Conservation (phyloP, 1,140 invertebrate genomes). For the Drosophila equinoxialis region DNA sequence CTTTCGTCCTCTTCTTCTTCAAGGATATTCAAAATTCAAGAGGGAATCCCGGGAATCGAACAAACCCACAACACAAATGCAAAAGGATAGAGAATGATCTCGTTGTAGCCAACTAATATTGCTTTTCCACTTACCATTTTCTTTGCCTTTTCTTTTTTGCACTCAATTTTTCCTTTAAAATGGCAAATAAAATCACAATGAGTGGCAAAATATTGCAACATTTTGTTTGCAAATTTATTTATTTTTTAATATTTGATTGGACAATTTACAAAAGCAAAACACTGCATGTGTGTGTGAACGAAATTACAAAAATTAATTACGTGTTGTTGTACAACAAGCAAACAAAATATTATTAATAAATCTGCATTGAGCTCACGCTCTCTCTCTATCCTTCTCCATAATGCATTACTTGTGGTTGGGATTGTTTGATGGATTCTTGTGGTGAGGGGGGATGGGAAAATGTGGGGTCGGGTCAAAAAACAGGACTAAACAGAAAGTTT, state of each 20-base stretch:
- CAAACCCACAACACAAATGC: conserved; percentile 73
- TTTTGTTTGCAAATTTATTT: conserved; percentile 53
- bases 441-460: conserved; percentile 21
- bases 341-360: conserved; percentile 48
- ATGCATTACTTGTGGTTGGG: conserved; percentile 55
- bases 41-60: conserved; percentile 24
- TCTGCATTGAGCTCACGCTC: conserved; percentile 42
- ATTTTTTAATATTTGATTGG: conserved; percentile 33
- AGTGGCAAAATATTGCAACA: conserved; percentile 26
- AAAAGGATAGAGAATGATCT: conserved; percentile 80
- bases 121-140: conserved; percentile 73
- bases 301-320: conserved; percentile 49
- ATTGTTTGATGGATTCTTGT: conserved; percentile 21
- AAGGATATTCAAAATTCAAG: conserved; percentile 5
- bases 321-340: conserved; percentile 71
- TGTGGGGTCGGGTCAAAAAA: conserved; percentile 16
- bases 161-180: conserved; percentile 48
- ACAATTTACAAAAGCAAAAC: conserved; percentile 63
- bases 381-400: conserved; percentile 81
- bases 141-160: neutral
- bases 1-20: conserved; percentile 6
- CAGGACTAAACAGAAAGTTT: conserved; percentile 29
- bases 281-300: conserved; percentile 36
- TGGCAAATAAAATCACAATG: conserved; percentile 73
- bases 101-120: conserved; percentile 66